Conservation (phyloP, 2,113 vertebrate species). For the Riparia riparia region DNA sequence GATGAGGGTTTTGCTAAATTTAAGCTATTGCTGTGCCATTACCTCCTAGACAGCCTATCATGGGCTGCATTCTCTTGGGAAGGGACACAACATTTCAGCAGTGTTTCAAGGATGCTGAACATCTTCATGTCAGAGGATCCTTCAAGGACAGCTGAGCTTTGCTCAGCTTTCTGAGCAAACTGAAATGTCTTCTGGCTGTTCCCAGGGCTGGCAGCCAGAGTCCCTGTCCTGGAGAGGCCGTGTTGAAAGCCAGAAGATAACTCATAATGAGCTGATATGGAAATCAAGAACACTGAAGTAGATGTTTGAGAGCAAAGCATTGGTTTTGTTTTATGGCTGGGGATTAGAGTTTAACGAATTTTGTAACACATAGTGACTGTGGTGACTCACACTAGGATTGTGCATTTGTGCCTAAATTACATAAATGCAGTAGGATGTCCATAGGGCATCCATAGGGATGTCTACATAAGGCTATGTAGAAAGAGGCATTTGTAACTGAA, state of each 20-base stretch:
- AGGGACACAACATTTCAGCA: background rate
- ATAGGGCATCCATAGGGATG: no score
- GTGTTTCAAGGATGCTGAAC: background rate
- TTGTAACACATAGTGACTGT: background rate
- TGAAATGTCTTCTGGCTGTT: background rate
- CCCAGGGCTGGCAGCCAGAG: background rate
- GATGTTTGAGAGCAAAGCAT: background rate
- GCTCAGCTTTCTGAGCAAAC: background rate
- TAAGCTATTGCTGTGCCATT: background rate
- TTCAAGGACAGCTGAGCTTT: background rate
- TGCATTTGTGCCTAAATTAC: constrained; percentile 32
- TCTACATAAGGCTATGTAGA: background rate
- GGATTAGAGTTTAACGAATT: background rate
- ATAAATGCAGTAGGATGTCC: constrained; percentile 6
- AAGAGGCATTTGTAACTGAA: background rate
- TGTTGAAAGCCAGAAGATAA: background rate
- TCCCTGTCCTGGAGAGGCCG: rapidly evolving
- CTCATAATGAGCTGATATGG: background rate
- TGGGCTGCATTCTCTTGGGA: background rate
- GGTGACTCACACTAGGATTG: constrained; percentile 21
- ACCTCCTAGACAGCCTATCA: background rate
- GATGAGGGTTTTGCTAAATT: background rate
- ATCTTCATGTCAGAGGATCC: background rate
- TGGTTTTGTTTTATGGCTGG: background rate
- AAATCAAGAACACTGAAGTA: background rate